Evolutionary conservation across 2,797 vertebrate genomes (phyloP).

Genomic region (Numenius phaeopus): DNA sequence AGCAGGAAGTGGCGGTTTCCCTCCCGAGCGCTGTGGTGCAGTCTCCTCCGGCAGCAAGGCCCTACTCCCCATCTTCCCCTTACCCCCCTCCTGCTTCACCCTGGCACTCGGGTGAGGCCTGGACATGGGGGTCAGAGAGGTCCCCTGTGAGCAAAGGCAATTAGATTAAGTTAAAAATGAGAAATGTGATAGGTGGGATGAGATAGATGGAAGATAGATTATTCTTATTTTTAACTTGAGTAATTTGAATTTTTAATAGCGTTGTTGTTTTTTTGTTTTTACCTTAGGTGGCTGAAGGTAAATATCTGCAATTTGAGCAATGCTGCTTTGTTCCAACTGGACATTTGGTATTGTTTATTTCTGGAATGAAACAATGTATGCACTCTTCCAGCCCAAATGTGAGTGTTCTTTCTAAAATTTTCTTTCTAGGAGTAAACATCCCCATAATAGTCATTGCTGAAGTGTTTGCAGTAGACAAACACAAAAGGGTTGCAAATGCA

Average conservation of each 20-base stretch:
- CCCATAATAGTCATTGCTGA: background rate
- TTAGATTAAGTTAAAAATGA: background rate
- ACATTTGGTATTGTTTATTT: background rate
- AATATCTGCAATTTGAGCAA: background rate
- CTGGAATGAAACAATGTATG: background rate
- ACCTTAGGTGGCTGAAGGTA: background rate
- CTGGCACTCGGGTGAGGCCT: background rate
- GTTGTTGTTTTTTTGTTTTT: background rate
- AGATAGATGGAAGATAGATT: background rate
- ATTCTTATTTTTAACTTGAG: background rate
- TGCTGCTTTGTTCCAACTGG: background rate
- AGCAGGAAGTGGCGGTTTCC: background rate
- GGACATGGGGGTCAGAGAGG: background rate
- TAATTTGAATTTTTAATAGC: background rate
- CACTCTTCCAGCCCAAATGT: background rate
- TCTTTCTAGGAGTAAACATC: constrained; percentile 21
- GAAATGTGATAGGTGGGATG: background rate
- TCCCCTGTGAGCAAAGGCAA: background rate
- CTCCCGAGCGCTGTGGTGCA: fast-evolving
- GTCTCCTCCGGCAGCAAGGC: background rate
- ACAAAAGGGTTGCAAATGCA: background rate
- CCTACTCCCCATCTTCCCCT: background rate
- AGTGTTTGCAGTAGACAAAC: constrained; percentile 2
- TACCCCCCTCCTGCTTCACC: background rate
- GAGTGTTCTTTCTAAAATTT: background rate